Evolutionary conservation across 2,888 invertebrate species (phyloP).

Genomic region (Euproctis similis): DNA sequence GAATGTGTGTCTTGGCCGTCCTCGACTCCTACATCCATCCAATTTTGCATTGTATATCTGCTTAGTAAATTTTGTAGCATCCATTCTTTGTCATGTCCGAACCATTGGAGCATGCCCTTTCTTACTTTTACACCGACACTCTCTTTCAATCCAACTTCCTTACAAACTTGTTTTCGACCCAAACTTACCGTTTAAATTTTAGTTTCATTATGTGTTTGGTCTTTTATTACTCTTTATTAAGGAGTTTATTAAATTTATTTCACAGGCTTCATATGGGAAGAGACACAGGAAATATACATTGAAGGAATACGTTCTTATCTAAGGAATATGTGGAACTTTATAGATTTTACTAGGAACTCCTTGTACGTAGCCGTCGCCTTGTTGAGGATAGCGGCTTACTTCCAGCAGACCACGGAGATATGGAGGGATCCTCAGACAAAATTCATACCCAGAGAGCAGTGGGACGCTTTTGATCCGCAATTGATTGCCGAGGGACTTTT

Average conservation of each 20-base stretch:
- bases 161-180: too few species aligned
- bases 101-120: too few species aligned
- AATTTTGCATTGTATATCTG: too few species aligned
- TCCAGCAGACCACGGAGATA: constrained; percentile 84
- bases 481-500: constrained; percentile 94
- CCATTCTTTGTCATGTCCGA: too few species aligned
- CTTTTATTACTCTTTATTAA: too few species aligned
- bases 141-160: too few species aligned
- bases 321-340: constrained; percentile 96
- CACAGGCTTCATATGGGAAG: constrained; percentile 91
- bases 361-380: constrained; percentile 86
- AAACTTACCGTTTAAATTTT: too few species aligned
- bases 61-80: too few species aligned
- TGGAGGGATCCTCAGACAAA: constrained; percentile 79
- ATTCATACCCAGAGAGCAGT: constrained; percentile 86
- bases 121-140: too few species aligned
- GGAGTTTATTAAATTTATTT: constrained; percentile 2
- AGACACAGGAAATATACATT: constrained; percentile 91
- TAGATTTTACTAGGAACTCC: constrained; percentile 93
- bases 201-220: too few species aligned
- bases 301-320: constrained; percentile 91
- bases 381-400: constrained; percentile 81
- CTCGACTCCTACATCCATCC: too few species aligned
- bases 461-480: constrained; percentile 96
- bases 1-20: too few species aligned